Conservation (phyloP, 1,140 invertebrate genomes). For the Drosophila simulans region DNA sequence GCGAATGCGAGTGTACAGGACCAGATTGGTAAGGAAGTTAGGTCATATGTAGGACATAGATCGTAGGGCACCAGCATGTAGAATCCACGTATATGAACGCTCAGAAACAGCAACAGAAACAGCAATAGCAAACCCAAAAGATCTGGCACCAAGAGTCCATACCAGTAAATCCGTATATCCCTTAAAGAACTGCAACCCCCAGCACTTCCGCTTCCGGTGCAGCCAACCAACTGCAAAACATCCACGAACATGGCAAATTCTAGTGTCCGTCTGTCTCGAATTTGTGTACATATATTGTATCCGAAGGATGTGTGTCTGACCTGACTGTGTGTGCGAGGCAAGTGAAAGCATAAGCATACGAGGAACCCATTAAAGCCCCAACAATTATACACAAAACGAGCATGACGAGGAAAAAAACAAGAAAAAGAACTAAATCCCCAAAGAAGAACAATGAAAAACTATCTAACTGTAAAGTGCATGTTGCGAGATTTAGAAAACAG, state of each 20-base stretch:
- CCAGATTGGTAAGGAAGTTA: constrained; percentile 3
- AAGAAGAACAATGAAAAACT: constrained; percentile 26
- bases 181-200: not conserved
- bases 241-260: constrained; percentile 1
- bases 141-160: not conserved
- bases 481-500: constrained; percentile 31
- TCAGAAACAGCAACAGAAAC: constrained; percentile 19
- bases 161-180: not conserved
- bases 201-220: constrained; percentile 27
- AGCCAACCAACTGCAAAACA: constrained; percentile 4
- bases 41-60: constrained; percentile 14
- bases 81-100: constrained; percentile 18
- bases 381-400: constrained; percentile 11
- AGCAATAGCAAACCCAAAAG: constrained; percentile 1
- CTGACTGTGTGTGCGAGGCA: constrained; percentile 15
- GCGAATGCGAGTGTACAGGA: constrained; percentile 25
- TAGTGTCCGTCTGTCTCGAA: constrained; percentile 22
- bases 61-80: constrained; percentile 14
- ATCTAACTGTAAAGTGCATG: constrained; percentile 29
- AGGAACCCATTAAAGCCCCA: constrained; percentile 6
- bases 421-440: too few relatives aligned
- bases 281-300: not conserved
- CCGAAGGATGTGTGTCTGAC: constrained; percentile 9
- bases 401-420: not conserved
- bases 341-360: constrained; percentile 2